These are phyloP conservation scores for Chaenogobius annularis DNA, from an alignment of 2,113 vertebrate genomes.

Conservation along the genomic window DNA sequence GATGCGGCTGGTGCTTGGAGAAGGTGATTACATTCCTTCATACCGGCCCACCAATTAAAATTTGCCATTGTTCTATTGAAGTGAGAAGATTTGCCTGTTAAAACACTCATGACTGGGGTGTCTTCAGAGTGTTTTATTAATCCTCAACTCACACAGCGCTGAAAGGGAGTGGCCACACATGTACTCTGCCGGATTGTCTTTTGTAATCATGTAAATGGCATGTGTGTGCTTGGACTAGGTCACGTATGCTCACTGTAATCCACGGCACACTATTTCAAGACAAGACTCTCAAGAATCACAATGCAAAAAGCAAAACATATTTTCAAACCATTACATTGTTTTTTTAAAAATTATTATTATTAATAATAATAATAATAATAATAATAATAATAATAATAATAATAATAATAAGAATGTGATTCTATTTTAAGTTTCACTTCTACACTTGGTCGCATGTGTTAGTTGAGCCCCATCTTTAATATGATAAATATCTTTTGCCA, in stretches of 20 bases:
- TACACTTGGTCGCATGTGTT: too few relatives aligned
- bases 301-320: background rate
- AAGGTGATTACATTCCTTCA: conserved; percentile 35
- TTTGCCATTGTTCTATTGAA: conserved; percentile 31
- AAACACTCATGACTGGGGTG: conserved; percentile 56
- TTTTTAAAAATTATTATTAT: too few relatives aligned
- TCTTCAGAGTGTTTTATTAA: conserved; percentile 65
- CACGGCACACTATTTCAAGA: background rate
- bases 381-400: background rate
- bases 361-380: background rate
- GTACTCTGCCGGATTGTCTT: conserved; percentile 47
- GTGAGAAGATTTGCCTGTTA: conserved; percentile 64
- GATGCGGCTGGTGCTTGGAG: conserved; percentile 23
- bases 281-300: background rate
- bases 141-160: conserved; percentile 42
- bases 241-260: background rate
- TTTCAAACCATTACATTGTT: background rate
- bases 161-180: conserved; percentile 18
- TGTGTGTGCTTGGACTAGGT: background rate
- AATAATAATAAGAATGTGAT: background rate
- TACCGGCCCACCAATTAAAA: conserved; percentile 57
- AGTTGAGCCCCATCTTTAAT: too few relatives aligned
- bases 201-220: conserved; percentile 38
- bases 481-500: too few relatives aligned
- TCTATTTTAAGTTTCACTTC: too few relatives aligned